Base-by-base conservation (phyloP, 1,140 invertebrate genomes). In the Gonatopus flavifemur region DNA sequence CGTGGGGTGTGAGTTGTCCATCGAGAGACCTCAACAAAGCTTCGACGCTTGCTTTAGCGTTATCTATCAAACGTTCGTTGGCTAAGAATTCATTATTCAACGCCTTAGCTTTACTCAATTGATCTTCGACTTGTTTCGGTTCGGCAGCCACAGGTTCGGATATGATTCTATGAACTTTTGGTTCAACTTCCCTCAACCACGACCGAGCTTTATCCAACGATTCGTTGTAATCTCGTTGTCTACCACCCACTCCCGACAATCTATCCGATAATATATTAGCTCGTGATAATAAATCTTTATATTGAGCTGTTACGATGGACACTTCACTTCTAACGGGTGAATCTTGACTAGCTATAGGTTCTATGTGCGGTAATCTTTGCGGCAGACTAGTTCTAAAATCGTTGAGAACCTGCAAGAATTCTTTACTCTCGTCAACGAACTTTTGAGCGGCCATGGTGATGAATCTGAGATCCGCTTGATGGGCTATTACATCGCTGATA, bases 391-490 rank as follows among this genome's bases (percentile, higher is more conserved):
- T 91, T 33, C 92, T 83, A 76, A 91, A 93, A 43, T 93, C 89
- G 70, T 94, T 95, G 24, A 95, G 78, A 9, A 87, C 80, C 22
- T 83, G 82, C 2, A 94, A 76, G 73, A 92, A 94, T 55, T 94
- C 90, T 76, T 93, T 94, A 64, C 91, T 91, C 72, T 96, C 92
- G 64, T 96, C 93, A 28, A 94, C 84, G 73, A 96, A 97, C 74
- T 96, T 96, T 77, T 96, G 93, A 0, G 91, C 92, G 1, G 91
- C 87, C 88, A 97, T 95, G 1, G 92, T 94, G 47, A 96, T 93
- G 70, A 96, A 97, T 19, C 94, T 81, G 2, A 96, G 77, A 77
- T 98, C 94, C 1, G 93, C 94, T 74, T 96, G 93, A 67, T 96
- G 94, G 2, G 92, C 88, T 59, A 96, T 94, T 0, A 97, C 91